Base-by-base conservation (phyloP, 2,113 vertebrate genomes). In the Chaetodon auriga region DNA sequence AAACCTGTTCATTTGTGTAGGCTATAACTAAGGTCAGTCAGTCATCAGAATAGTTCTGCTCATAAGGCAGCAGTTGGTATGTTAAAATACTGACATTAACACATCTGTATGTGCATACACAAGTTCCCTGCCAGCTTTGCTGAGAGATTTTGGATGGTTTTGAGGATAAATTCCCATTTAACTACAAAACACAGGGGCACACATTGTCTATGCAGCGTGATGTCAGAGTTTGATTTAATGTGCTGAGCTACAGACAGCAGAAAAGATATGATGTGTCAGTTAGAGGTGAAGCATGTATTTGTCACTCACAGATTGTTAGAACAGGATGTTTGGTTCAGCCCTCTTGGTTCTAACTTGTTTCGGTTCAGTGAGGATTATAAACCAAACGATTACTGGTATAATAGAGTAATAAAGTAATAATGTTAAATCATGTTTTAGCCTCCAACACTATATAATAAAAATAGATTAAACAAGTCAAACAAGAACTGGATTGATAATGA, bases 1-100 rank as follows among this genome's bases (percentile, higher is more conserved):
- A 92, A 89, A 68, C 69, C 45, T 36, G 43, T 57, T 21, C 7
- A 73, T 89, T 85, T 91, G 76, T 81, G 21, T 81, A 41, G 43
- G 4, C 51, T 63, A 5, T 43, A 51, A 12, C 46, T 58, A 58
- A 65, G 36, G 54, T 70, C 60, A 75, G 30, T 36, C 15, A 45
- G 3, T 70, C 1, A 8, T 25, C 13, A 72, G 45, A 41, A 10
- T 51, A 60, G 38, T 76, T 58, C 45, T 57, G 23, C 58, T 65
- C 23, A 54, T 14, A 14, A 51, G 25, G 25, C 1, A 53, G 53
- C 35, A n/a, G 10, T 41, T 45, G 46, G 13, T 54, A 53, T 10
- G 11, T 60, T 14, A 30, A 30, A 30, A 30, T 30, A 30, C 19
- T 35, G 21, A 0, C 0, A 30, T 21, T 7, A 71, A 11, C 23